These are phyloP conservation scores for Halcyon senegalensis DNA, from an alignment of 2,113 vertebrate genomes.

Conservation along the genomic window DNA sequence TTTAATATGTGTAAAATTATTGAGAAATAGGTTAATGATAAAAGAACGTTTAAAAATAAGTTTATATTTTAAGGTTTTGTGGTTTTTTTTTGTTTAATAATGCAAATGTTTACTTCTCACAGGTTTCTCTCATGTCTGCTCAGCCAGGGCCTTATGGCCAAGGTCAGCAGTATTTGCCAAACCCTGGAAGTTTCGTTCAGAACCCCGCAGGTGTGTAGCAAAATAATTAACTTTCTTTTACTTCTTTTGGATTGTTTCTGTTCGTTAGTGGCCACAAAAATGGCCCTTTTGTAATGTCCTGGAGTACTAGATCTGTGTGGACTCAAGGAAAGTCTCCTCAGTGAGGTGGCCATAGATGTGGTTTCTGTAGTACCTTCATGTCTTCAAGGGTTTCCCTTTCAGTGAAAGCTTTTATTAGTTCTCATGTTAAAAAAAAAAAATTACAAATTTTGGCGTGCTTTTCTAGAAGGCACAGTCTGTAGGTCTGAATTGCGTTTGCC, in stretches of 20 bases:
- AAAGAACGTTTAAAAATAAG: not conserved
- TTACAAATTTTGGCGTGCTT: not conserved
- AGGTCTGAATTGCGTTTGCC: not conserved
- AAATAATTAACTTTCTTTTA: not conserved
- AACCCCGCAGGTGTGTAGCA: conserved; percentile 81
- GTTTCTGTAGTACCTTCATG: not conserved
- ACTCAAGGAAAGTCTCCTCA: not conserved
- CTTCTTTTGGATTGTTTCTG: not conserved
- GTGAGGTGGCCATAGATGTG: not conserved
- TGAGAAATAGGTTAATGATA: not conserved
- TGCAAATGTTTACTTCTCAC: conserved; percentile 4
- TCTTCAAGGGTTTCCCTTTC: not conserved
- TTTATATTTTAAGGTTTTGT: too few relatives aligned
- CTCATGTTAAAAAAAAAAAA: not conserved
- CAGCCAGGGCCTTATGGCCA: conserved; percentile 78
- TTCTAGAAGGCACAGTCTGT: not conserved
- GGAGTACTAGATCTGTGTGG: not conserved
- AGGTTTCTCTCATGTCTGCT: conserved; percentile 73
- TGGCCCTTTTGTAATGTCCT: not conserved
- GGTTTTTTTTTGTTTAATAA: too few relatives aligned
- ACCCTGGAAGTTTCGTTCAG: conserved; percentile 82
- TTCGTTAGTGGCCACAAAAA: not conserved
- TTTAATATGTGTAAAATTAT: not conserved
- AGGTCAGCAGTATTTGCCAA: conserved; percentile 85
- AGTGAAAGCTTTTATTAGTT: not conserved